Evolutionary conservation across 2,113 vertebrate genomes (phyloP).

Genomic region (Brachirus orientalis): DNA sequence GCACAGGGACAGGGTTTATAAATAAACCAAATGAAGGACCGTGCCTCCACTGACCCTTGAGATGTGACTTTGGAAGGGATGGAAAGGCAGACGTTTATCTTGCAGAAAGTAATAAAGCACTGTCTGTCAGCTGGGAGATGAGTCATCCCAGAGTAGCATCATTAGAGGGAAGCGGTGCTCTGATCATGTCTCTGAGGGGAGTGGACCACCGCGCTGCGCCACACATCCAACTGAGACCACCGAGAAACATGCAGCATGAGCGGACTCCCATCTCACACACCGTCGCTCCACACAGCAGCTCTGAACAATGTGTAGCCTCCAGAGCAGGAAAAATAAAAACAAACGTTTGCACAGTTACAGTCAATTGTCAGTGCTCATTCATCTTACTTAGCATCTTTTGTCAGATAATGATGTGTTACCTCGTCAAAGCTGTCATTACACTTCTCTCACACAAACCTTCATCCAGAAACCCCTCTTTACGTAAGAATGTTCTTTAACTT

Average conservation of each 20-base stretch:
- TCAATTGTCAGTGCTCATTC: slow-evolving; percentile 29
- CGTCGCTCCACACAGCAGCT: slow-evolving; percentile 34
- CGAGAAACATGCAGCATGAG: slow-evolving; percentile 24
- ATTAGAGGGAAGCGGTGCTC: slow-evolving; percentile 73
- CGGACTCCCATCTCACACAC: not conserved
- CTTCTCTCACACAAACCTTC: slow-evolving; percentile 30
- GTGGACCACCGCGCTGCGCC: slow-evolving; percentile 58
- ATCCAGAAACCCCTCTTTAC: slow-evolving; percentile 12
- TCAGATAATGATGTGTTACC: slow-evolving; percentile 62
- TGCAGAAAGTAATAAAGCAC: slow-evolving; percentile 81
- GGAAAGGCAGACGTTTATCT: slow-evolving; percentile 80
- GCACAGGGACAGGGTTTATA: slow-evolving; percentile 70
- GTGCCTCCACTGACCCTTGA: slow-evolving; percentile 72
- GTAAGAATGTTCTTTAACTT: slow-evolving; percentile 20
- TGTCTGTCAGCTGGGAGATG: slow-evolving; percentile 77
- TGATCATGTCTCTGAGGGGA: slow-evolving; percentile 72
- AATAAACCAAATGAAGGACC: slow-evolving; percentile 76
- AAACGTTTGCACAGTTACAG: slow-evolving; percentile 4
- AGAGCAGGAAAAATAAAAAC: no score
- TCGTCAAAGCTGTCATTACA: slow-evolving; percentile 44
- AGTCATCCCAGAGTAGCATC: slow-evolving; percentile 76
- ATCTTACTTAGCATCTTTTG: slow-evolving; percentile 58
- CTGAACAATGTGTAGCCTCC: not conserved
- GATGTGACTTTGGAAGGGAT: slow-evolving; percentile 70
- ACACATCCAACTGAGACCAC: slow-evolving; percentile 50